Base-by-base conservation (phyloP, 23 tunicate species). In the Diplosoma virens region DNA sequence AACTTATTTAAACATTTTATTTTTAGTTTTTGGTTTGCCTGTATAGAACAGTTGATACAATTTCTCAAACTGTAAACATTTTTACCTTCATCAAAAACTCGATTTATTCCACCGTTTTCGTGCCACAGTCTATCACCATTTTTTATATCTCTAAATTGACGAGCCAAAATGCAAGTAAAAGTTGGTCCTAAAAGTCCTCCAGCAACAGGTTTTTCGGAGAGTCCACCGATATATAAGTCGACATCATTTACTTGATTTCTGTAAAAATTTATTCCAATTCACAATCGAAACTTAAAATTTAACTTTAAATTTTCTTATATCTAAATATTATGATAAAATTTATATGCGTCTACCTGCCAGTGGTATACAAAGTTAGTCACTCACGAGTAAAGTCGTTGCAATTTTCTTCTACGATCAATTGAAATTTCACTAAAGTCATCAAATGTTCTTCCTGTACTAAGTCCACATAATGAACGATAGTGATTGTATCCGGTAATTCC, bases 201-300 rank as follows among this genome's bases (percentile, higher is more conserved):
- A 21, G 37, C 56, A 32, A 77, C 78, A 2, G 71, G 50, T 7
- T 72, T 67, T 34, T 85, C 91, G 4, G 91, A 55, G 9, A 85
- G 20, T 35, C 84, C 84, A 26, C 72, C 91, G 27, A 79, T 74
- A 59, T 67, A 85, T 20, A 85, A 32, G 37, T 85, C 91, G 35
- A 85, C 85, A 2, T 85, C 91, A 53, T 85, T 79, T 2, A 85
- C 91, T 37, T 79, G n/a, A n/a, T n/a, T n/a, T n/a, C n/a, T n/a
- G n/a, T n/a, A n/a, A n/a, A n/a, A n/a, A n/a, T n/a, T n/a, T n/a
- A n/a, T n/a, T n/a, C n/a, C n/a, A n/a, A n/a, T n/a, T n/a, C n/a
- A n/a, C n/a, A n/a, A n/a, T n/a, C n/a, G n/a, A n/a, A n/a, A n/a
- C n/a, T n/a, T n/a, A n/a, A n/a, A n/a, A n/a, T n/a, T n/a, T n/a